Base-by-base conservation (phyloP, 2,797 vertebrate species). In the Cuniculus paca region DNA sequence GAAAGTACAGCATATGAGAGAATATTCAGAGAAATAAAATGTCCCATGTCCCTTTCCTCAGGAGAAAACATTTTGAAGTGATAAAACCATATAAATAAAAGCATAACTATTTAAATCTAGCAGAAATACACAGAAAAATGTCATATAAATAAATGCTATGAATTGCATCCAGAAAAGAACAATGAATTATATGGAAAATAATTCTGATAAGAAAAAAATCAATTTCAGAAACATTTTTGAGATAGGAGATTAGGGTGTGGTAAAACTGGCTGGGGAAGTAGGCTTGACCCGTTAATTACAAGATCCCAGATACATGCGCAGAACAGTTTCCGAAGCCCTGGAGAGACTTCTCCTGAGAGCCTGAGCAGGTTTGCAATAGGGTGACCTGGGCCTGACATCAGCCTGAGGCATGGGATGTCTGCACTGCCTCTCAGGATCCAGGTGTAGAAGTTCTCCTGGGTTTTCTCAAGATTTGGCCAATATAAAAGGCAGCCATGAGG, bases 1-100 rank as follows among this genome's bases (percentile, higher is more conserved):
- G n/a, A 82, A 4, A 95, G 26, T 48, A 81, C 75, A 14, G 1
- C 2, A 78, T 54, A 20, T 48, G 16, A 22, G 56, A 86, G 39
- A 95, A 63, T 90, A 54, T 52, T 78, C 24, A 84, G 28, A 96
- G 36, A 5, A 93, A 85, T 42, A 79, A 85, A 89, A 87, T 22
- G 26, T 60, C 31, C 31, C 5, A 28, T 91, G 39, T 11, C 39
- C 39, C 10, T 72, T 42, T 17, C 2, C 9, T 94, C 56, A 90
- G 70, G 1, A 92, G 7, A 63, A 34, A 60, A 68, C 8, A 70
- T 68, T 80, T 94, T 84, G 36, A 34, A 48, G 52, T 36, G 12
- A 88, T 36, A 54, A 88, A 74, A 77, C 11, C 11, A 72, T 50
- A 42, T 10, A 22, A 26, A 14, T 92, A 63, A 96, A 90, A 22